phyloP scores from a whole-genome alignment of 2,888 invertebrate genomes.

The Caenorhabditis drosophilae region DNA sequence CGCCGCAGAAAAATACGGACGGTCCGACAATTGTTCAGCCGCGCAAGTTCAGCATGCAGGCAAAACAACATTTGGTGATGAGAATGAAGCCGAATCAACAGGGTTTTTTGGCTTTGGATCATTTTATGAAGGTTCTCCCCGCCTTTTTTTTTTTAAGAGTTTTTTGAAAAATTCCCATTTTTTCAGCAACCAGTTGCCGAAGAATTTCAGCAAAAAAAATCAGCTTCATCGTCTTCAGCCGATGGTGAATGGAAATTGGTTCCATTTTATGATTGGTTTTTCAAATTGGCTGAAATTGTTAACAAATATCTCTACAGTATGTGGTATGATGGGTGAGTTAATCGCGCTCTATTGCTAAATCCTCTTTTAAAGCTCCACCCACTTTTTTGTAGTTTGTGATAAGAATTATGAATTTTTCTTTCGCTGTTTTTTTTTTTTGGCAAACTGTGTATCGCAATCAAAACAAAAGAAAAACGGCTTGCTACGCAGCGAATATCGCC shows the following conservation, averaged over 20 bases:
- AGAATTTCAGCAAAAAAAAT: conserved; percentile 59
- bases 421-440: too few species aligned
- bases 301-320: conserved; percentile 67
- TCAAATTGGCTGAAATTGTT: conserved; percentile 66
- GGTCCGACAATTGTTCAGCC: conserved; percentile 63
- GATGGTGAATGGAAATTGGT: conserved; percentile 69
- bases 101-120: conserved; percentile 56
- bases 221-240: too few species aligned
- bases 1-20: conserved; percentile 66
- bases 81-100: conserved; percentile 62
- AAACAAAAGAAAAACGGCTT: too few species aligned
- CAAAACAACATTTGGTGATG: conserved; percentile 61
- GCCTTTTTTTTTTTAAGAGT: conserved; percentile 1
- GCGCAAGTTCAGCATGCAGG: conserved; percentile 52
- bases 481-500: too few species aligned
- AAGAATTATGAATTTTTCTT: too few species aligned
- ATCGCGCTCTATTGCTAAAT: neutral
- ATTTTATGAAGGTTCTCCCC: conserved; percentile 58
- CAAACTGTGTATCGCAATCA: too few species aligned
- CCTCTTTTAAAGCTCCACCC: neutral
- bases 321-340: conserved; percentile 66
- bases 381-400: too few species aligned
- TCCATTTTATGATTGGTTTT: conserved; percentile 62
- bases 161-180: neutral
- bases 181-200: conserved; percentile 63